Conservation (phyloP, 1,140 invertebrate genomes). For the Phthorimaea operculella region DNA sequence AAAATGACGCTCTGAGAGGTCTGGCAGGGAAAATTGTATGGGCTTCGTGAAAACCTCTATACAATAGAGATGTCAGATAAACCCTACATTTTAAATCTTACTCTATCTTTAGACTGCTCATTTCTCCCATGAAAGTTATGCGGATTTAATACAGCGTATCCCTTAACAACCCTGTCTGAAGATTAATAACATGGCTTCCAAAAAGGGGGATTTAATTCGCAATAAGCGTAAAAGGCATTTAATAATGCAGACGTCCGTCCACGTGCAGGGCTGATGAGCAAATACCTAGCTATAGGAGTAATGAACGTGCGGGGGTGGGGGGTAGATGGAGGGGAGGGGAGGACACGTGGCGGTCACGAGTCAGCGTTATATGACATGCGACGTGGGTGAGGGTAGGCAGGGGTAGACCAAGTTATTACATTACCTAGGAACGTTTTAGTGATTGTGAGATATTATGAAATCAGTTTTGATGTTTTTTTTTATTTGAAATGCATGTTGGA, state of each 20-base stretch:
- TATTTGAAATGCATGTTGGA: too few species aligned
- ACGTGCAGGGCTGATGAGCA: constrained; percentile 46
- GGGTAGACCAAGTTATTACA: constrained; percentile 31
- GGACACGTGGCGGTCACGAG: constrained; percentile 53
- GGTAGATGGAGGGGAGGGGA: constrained; percentile 15
- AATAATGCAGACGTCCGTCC: constrained; percentile 61
- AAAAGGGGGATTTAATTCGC: constrained; percentile 46
- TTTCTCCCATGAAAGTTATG: constrained; percentile 24
- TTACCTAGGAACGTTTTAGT: constrained; percentile 26
- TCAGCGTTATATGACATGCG: constrained; percentile 46
- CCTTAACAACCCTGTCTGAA: constrained; percentile 29
- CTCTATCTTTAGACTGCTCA: constrained; percentile 17
- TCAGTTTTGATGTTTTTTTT: too few species aligned
- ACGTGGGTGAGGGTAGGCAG: constrained; percentile 29
- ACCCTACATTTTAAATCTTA: not conserved
- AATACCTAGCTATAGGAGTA: constrained; percentile 56
- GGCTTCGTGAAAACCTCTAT: too few species aligned
- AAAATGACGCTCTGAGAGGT: too few species aligned
- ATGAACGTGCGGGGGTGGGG: constrained; percentile 37
- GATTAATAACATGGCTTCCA: constrained; percentile 44
- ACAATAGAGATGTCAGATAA: too few species aligned
- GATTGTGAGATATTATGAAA: not conserved
- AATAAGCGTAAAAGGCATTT: constrained; percentile 67
- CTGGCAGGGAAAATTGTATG: too few species aligned
- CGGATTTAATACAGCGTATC: constrained; percentile 24